Evolutionary conservation across 2,113 vertebrate genomes (phyloP).

Genomic region (Silurus asotus): DNA sequence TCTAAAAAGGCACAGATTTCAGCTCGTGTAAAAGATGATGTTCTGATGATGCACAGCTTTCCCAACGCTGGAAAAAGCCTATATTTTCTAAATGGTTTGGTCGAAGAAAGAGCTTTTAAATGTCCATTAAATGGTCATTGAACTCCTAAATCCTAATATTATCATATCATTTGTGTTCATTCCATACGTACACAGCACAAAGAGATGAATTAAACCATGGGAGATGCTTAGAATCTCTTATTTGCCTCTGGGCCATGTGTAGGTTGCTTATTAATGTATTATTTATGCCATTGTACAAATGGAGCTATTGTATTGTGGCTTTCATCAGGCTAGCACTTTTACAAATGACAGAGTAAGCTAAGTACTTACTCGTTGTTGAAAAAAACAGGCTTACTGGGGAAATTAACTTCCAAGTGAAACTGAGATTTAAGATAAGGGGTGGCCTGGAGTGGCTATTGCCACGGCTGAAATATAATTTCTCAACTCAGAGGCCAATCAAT

Average conservation of each 20-base stretch:
- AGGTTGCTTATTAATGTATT: conserved; percentile 74
- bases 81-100: conserved; percentile 26
- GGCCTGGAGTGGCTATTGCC: background rate
- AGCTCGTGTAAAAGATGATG: too few species aligned
- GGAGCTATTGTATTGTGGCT: conserved; percentile 62
- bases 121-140: conserved; percentile 65
- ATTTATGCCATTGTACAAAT: conserved; percentile 69
- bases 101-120: conserved; percentile 39
- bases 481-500: background rate
- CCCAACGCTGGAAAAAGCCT: background rate
- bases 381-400: conserved; percentile 24
- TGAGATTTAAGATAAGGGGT: background rate
- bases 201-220: conserved; percentile 65
- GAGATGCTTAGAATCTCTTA: conserved; percentile 70
- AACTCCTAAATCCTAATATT: conserved; percentile 60
- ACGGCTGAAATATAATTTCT: background rate
- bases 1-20: too few species aligned
- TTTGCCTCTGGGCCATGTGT: conserved; percentile 64
- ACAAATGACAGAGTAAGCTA: conserved; percentile 41
- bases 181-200: conserved; percentile 47
- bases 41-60: background rate
- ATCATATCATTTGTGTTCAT: conserved; percentile 42
- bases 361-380: conserved; percentile 48
- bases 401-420: conserved; percentile 32
- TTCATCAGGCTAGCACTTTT: conserved; percentile 68